Percentiles rank a stretch among this genome's conserved stretches.
Conservation (phyloP, 1,140 invertebrate species). For the Listronotus oregonensis region DNA sequence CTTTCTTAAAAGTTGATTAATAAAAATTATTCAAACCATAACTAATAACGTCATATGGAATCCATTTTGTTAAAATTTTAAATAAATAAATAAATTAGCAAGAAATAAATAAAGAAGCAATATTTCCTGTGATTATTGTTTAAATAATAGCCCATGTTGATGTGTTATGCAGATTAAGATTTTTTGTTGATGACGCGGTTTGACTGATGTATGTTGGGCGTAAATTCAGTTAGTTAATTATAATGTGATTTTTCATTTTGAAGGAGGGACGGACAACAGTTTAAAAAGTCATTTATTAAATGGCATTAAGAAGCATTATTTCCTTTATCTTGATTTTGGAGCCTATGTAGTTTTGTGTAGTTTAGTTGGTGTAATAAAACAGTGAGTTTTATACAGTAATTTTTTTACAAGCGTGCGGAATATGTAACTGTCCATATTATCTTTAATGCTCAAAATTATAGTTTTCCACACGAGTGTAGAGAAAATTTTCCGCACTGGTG, state of each 20-base stretch:
- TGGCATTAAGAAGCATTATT: slow-evolving; percentile 30
- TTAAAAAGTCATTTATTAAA: slow-evolving; percentile 38
- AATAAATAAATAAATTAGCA: too few species aligned
- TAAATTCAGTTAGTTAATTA: slow-evolving; percentile 33
- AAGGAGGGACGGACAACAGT: slow-evolving; percentile 21
- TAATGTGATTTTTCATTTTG: slow-evolving; percentile 33
- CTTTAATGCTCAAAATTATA: too few species aligned
- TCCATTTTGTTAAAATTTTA: too few species aligned
- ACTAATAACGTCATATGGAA: too few species aligned
- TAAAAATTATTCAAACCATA: too few species aligned
- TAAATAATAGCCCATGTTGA: slow-evolving; percentile 15
- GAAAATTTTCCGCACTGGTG: too few species aligned
- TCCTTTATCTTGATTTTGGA: slow-evolving; percentile 27
- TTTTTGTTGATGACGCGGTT: slow-evolving; percentile 22
- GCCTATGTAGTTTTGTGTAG: slow-evolving; percentile 20
- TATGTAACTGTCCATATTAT: too few species aligned
- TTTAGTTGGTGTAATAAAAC: background rate
- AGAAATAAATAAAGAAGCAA: too few species aligned
- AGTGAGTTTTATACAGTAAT: too few species aligned
- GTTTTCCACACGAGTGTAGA: too few species aligned
- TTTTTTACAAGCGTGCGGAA: too few species aligned
- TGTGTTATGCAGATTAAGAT: slow-evolving; percentile 27
- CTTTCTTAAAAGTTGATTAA: too few species aligned
- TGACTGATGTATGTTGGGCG: slow-evolving; percentile 30
- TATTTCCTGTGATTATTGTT: slow-evolving; percentile 8